Percentiles rank a stretch among this genome's conserved stretches.
Conservation (phyloP, 2,888 invertebrate species). For the Cartodere bifasciata region DNA sequence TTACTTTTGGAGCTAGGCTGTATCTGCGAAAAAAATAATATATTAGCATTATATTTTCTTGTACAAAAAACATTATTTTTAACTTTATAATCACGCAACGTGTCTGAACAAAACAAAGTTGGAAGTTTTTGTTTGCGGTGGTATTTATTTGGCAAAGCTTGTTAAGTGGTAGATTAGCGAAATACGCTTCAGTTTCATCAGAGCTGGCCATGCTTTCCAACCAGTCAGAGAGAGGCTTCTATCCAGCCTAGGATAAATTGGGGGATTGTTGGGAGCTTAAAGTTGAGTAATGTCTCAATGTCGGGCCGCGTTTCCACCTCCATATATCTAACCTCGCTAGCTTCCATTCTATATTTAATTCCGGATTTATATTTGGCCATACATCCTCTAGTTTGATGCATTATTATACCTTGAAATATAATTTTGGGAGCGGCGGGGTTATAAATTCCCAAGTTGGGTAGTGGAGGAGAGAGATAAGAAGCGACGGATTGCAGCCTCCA, state of each 20-base stretch:
- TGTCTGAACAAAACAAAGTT: too few relatives aligned
- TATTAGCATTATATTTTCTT: too few relatives aligned
- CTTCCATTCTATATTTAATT: slow-evolving; percentile 37
- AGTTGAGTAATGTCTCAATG: slow-evolving; percentile 37
- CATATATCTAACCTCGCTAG: slow-evolving; percentile 31
- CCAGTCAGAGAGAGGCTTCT: too few relatives aligned
- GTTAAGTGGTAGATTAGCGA: slow-evolving; percentile 37
- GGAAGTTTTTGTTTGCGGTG: slow-evolving; percentile 20
- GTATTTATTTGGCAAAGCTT: slow-evolving; percentile 37
- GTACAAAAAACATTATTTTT: too few relatives aligned
- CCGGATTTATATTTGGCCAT: slow-evolving; percentile 36
- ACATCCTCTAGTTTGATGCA: slow-evolving; percentile 35
- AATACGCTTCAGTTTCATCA: too few relatives aligned
- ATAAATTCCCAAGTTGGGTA: slow-evolving; percentile 23
- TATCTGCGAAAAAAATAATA: too few relatives aligned
- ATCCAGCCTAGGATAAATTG: slow-evolving; percentile 35
- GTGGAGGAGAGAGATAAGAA: slow-evolving; percentile 29
- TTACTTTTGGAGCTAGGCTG: too few relatives aligned
- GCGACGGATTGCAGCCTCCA: slow-evolving; percentile 31
- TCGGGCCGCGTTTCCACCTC: slow-evolving; percentile 35
- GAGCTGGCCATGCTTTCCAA: too few relatives aligned
- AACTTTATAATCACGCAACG: too few relatives aligned
- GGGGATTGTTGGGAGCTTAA: slow-evolving; percentile 36
- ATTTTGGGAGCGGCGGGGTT: slow-evolving; percentile 29
- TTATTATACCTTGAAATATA: slow-evolving; percentile 37